Base-by-base conservation (phyloP, 1,140 invertebrate species). In the Formica selysi region DNA sequence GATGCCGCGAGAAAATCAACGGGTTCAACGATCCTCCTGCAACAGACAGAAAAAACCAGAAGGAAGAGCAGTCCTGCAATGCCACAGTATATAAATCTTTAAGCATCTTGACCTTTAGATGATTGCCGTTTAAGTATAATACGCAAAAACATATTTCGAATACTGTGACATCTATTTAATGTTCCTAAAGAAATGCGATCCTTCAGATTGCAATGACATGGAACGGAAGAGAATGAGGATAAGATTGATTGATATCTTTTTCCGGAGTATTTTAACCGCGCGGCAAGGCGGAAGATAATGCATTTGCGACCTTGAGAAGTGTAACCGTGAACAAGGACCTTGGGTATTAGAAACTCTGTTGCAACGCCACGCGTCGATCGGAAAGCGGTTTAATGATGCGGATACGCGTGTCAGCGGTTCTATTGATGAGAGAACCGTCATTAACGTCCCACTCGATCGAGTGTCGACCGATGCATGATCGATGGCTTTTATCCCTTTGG, bases 21-120 rank as follows among this genome's bases (percentile, higher is more conserved):
- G 8, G 83, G 86, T 36, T 88, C 86, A 3, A 54, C 89, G 6
- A 87, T 73, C 1, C 48, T 76, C 6, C 38, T 85, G n/a, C 90
- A 92, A 5, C 87, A 87, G 13, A 76, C 38, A 19, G 94, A 94
- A 26, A 95, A 94, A 67, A 94, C 79, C 0, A 91, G 94, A 67
- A 90, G 94, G 68, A 95, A 94, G 85, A 95, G 94, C 76, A 95
- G 92, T 54, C 92, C 94, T 0, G 91, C 92, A 0, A 94, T 95
- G 93, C 90, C 93, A 6, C 93, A 92, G 22, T 89, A 86, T 59
- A 79, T 90, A 70, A 89, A 92, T 68, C 86, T 91, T 71, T 94
- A 86, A 93, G 87, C 54, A 36, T 67, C 59, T 61, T 29, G 36
- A 64, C 32, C n/a, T 68, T 54, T 54, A 79, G 51, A 85, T 84